Conservation (phyloP, 2,888 invertebrate genomes). For the Napeogenes sylphis region DNA sequence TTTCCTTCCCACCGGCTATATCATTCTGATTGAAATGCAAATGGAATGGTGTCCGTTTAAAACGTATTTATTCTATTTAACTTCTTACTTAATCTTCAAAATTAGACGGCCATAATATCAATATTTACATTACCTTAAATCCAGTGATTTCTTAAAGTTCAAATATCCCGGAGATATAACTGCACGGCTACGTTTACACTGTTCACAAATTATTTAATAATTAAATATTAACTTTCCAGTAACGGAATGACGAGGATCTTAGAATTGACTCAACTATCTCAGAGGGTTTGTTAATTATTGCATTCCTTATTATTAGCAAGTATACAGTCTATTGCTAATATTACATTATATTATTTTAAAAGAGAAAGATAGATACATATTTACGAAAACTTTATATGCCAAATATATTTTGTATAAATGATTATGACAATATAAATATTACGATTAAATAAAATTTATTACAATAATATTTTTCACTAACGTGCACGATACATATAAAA, state of each 20-base stretch:
- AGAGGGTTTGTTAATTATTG: slow-evolving; percentile 21
- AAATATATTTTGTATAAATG: too few relatives aligned
- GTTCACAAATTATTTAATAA: slow-evolving; percentile 26
- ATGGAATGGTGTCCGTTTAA: slow-evolving; percentile 70
- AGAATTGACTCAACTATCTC: slow-evolving; percentile 27
- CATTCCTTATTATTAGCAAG: slow-evolving; percentile 9
- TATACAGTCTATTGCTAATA: too few relatives aligned
- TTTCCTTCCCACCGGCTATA: slow-evolving; percentile 73
- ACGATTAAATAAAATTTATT: too few relatives aligned
- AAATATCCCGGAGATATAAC: slow-evolving; percentile 11
- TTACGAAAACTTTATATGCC: too few relatives aligned
- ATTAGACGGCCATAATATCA: slow-evolving; percentile 46
- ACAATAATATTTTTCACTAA: too few relatives aligned
- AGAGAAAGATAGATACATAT: too few relatives aligned
- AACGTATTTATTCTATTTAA: slow-evolving; percentile 69
- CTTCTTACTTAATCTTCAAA: slow-evolving; percentile 58
- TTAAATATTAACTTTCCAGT: slow-evolving; percentile 27
- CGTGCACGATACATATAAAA: too few relatives aligned
- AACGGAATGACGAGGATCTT: slow-evolving; percentile 29
- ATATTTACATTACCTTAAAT: slow-evolving; percentile 27
- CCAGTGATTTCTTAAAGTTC: slow-evolving; percentile 14
- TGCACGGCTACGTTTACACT: slow-evolving; percentile 21
- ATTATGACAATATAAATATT: too few relatives aligned
- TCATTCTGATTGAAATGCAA: slow-evolving; percentile 76
- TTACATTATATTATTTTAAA: too few relatives aligned